Percentiles rank a stretch among this genome's conserved stretches.
These are phyloP conservation scores for Varanus komodoensis DNA, from an alignment of 2,113 vertebrate species.

Conservation along the genomic window DNA sequence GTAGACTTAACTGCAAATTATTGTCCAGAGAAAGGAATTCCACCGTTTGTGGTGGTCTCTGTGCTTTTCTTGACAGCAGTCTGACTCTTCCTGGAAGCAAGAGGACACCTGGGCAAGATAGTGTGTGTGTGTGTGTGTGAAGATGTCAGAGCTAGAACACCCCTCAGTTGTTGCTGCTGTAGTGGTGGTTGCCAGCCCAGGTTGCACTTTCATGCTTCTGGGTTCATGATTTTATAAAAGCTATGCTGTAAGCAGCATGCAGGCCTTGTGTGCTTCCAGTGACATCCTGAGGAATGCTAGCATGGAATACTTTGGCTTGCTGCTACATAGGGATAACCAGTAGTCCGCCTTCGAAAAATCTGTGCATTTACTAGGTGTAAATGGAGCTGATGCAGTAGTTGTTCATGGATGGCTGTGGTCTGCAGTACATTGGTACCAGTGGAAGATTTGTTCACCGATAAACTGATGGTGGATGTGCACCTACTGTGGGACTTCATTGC, in stretches of 20 bases:
- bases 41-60: neutral
- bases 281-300: neutral
- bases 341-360: too few species aligned
- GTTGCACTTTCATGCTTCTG: neutral
- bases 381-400: neutral
- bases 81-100: too few species aligned
- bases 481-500: neutral
- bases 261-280: neutral
- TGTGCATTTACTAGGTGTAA: neutral
- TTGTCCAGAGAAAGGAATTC: neutral
- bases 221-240: neutral
- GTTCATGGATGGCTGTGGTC: neutral
- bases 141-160: too few species aligned
- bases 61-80: neutral
- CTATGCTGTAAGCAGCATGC: neutral
- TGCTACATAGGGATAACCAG: neutral
- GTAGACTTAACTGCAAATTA: neutral
- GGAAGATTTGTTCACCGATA: neutral
- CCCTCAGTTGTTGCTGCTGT: neutral
- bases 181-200: too few species aligned
- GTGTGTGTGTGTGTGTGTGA: neutral
- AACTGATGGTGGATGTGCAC: neutral
- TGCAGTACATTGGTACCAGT: neutral
- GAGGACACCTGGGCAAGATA: too few species aligned
- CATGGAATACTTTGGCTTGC: neutral